Base-by-base conservation (phyloP, 2,113 vertebrate species). In the Oryzias celebensis region DNA sequence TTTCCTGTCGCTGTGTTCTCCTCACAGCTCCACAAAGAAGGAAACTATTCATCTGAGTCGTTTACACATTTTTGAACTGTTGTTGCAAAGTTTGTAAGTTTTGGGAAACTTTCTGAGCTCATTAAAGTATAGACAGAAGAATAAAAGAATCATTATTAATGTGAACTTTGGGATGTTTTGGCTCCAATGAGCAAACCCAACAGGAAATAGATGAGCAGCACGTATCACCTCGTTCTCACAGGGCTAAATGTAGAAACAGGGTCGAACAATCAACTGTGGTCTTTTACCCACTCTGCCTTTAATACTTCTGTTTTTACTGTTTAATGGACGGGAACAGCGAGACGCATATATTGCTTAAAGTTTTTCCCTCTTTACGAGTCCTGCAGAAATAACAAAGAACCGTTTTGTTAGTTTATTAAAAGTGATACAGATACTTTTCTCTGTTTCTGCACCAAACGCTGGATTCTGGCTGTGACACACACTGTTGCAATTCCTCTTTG, bases 221-320 rank as follows among this genome's bases (percentile, higher is more conserved):
- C 81, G 73, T 71, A 71, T 78, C 72, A 73, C 59, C 60, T 80
- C 64, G 74, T 77, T 90, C 81, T 77, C 85, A 78, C 65, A 17
- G 69, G 72, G 82, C 82, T 82, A 84, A 85, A 85, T 79, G 80
- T 52, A 82, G 81, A 73, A 60, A 71, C 75, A 77, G 65, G 81
- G 54, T 85, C 78, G 85, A 88, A 84, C 82, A 68, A 71, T 82
- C 84, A 87, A 88, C 83, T 80, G 55, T 86, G 75, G 58, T 65
- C 70, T 80, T 68, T 73, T 64, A 73, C 74, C 44, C 65, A 51
- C 49, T 56, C 44, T 77, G 58, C 51, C 58, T 57, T 49, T 54
- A 52, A 59, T 47, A 48, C 52, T 69, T 58, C 47, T n/a, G 42
- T 81, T 65, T 73, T 71, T 54, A 51, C 69, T 43, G 49, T 58